Conservation (phyloP, 2,113 vertebrate species). For the Phalacrocorax brasilianus region DNA sequence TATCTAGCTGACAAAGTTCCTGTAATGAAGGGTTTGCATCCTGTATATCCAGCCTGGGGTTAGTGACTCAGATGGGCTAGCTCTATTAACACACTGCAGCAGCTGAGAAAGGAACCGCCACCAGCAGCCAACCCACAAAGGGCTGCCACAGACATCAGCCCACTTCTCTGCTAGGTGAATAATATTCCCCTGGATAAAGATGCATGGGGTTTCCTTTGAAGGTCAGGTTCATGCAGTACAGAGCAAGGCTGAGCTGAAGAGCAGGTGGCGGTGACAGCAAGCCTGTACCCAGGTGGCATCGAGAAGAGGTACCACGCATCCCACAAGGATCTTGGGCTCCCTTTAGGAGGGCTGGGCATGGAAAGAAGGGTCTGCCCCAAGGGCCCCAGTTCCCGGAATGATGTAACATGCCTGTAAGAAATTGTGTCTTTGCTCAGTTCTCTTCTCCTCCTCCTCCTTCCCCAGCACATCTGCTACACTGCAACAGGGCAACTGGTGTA, state of each 20-base stretch:
- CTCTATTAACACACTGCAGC: neutral
- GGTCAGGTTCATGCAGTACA: rapidly evolving
- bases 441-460: neutral
- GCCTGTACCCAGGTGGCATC: neutral
- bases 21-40: neutral
- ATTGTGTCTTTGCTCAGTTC: neutral
- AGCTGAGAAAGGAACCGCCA: neutral
- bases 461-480: rapidly evolving
- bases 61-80: neutral
- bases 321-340: rapidly evolving
- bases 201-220: neutral
- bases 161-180: neutral
- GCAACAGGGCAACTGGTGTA: neutral
- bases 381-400: neutral
- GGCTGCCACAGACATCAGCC: neutral
- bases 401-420: neutral
- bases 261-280: neutral
- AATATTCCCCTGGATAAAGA: neutral
- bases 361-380: neutral
- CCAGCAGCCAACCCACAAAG: neutral
- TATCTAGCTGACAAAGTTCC: neutral
- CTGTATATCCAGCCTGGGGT: neutral
- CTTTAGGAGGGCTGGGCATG: neutral
- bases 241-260: neutral
- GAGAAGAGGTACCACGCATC: neutral